These are phyloP conservation scores for Styela clava DNA, from an alignment of 23 tunicate species.

Conservation along the genomic window DNA sequence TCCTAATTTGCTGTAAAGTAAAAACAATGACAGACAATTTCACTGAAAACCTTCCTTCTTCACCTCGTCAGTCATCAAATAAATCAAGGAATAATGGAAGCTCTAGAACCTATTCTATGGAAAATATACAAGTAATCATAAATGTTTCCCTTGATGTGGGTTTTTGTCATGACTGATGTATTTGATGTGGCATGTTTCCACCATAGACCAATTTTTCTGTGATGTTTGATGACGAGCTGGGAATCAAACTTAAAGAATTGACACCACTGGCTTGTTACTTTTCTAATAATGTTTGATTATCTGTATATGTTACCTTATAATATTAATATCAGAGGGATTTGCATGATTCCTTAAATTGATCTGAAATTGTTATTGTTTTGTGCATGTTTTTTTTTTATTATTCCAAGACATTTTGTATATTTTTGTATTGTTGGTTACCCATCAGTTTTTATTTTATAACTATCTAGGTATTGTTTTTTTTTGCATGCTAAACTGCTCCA, in stretches of 20 bases:
- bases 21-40: neutral
- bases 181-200: neutral
- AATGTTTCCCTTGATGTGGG: neutral
- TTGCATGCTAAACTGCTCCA: too few species aligned
- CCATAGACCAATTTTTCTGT: neutral
- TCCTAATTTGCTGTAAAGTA: too few species aligned
- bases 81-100: slow-evolving; percentile 18
- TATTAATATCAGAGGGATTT: too few species aligned
- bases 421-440: too few species aligned
- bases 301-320: too few species aligned
- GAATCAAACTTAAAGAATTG: neutral
- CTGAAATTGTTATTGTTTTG: too few species aligned
- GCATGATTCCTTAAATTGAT: too few species aligned
- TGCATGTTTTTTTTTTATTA: too few species aligned
- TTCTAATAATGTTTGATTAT: neutral
- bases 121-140: slow-evolving; percentile 28
- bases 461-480: too few species aligned
- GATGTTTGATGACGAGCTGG: neutral
- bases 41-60: neutral
- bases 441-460: too few species aligned
- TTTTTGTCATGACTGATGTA: neutral
- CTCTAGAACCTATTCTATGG: slow-evolving; percentile 25
- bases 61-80: neutral
- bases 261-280: neutral
- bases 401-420: too few species aligned